phyloP scores from a whole-genome alignment of 2,797 vertebrate genomes.

The Hoplostethus atlanticus region DNA sequence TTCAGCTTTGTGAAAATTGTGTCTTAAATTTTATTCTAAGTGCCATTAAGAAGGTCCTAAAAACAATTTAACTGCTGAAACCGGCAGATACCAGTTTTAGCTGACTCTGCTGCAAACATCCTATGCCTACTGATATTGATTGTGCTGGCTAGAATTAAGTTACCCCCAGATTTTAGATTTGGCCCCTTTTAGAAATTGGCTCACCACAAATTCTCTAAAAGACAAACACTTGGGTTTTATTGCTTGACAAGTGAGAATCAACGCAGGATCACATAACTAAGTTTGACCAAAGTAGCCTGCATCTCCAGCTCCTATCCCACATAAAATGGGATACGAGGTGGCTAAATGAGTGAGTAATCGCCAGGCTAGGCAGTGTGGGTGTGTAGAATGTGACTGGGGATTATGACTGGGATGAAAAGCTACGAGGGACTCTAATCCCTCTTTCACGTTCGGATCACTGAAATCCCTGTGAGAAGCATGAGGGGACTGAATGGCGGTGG shows the following conservation, averaged over 20 bases:
- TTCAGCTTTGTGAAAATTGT: too few species aligned
- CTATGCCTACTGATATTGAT: not conserved
- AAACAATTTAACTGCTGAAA: too few species aligned
- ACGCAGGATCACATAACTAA: not conserved
- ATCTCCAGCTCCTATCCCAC: not conserved
- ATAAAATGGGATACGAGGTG: slow-evolving; percentile 1
- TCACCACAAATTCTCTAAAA: too few species aligned
- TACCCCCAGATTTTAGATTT: not conserved
- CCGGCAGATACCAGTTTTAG: too few species aligned
- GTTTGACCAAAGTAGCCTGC: not conserved
- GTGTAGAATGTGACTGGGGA: slow-evolving; percentile 14
- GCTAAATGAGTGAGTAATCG: not conserved
- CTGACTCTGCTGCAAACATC: not conserved
- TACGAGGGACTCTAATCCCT: slow-evolving; percentile 48
- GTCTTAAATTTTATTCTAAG: too few species aligned
- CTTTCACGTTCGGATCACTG: slow-evolving; percentile 41
- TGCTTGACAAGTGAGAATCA: not conserved
- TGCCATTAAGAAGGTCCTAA: too few species aligned
- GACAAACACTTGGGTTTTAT: too few species aligned
- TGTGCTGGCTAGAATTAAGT: not conserved
- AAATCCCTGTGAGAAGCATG: slow-evolving; percentile 44
- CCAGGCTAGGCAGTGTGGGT: slow-evolving; percentile 2
- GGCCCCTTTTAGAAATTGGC: too few species aligned
- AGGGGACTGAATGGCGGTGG: not conserved
- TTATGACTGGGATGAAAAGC: slow-evolving; percentile 51